phyloP scores from a whole-genome alignment of 2,797 vertebrate species.

The Neomorphus geoffroyi region DNA sequence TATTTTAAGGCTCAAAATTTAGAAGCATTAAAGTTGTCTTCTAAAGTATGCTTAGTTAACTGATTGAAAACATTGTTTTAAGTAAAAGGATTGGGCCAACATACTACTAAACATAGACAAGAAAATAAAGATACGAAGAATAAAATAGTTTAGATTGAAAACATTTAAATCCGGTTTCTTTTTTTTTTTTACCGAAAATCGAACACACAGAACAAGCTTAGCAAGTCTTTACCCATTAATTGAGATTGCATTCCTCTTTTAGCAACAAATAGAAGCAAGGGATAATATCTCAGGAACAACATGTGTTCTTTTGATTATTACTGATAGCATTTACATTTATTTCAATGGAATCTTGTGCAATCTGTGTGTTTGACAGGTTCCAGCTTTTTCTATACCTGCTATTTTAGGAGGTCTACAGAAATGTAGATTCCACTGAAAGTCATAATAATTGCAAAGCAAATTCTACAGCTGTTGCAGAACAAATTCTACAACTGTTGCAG shows the following conservation, averaged over 20 bases:
- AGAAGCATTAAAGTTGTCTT: neutral
- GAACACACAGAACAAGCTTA: neutral
- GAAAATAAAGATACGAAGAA: neutral
- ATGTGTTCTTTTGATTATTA: neutral
- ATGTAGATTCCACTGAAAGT: neutral
- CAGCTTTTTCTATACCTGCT: neutral
- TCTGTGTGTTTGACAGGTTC: neutral
- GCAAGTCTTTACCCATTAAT: neutral
- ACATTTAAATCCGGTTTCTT: neutral
- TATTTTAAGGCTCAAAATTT: neutral
- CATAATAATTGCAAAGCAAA: neutral
- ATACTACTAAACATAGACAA: neutral
- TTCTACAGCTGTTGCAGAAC: neutral
- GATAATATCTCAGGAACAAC: neutral
- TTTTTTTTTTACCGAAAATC: neutral
- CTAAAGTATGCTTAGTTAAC: neutral
- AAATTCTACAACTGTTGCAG: too few species aligned
- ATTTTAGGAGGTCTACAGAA: neutral
- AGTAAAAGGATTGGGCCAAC: neutral
- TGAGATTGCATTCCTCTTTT: neutral
- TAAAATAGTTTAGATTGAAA: neutral
- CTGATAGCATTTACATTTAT: neutral
- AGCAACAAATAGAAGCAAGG: neutral
- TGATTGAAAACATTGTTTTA: neutral
- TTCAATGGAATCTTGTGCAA: neutral